Percentiles rank a stretch among this genome's conserved stretches.
Evolutionary conservation across 2,888 invertebrate species (phyloP).

Genomic region (Rhogogaster chlorosoma): DNA sequence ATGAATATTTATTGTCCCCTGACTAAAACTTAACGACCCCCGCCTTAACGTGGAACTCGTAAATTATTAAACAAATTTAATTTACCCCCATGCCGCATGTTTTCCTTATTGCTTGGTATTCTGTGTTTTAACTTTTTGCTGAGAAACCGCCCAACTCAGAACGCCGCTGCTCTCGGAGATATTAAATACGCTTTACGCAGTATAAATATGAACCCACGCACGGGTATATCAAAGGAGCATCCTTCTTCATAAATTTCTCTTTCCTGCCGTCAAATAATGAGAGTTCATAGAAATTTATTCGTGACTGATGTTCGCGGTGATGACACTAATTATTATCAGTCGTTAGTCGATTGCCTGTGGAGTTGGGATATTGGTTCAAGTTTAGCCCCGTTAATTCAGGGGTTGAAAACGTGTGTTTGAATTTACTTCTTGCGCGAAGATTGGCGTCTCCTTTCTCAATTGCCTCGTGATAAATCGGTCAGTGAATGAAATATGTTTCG

Average conservation of each 20-base stretch:
- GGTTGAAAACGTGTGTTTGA: not conserved
- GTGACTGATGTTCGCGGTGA: not conserved
- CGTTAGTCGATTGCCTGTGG: not conserved
- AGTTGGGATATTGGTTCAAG: not conserved
- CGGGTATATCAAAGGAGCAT: not conserved
- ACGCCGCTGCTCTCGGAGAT: not conserved
- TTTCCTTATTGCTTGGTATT: constrained; percentile 54
- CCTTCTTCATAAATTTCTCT: not conserved
- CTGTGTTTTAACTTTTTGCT: constrained; percentile 34
- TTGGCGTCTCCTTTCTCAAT: not conserved
- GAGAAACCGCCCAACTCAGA: not conserved
- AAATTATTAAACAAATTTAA: constrained; percentile 72
- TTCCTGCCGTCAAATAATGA: not conserved
- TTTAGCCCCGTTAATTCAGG: not conserved
- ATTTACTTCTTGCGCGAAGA: not conserved
- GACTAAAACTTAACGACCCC: constrained; percentile 71
- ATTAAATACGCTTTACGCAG: constrained; percentile 14
- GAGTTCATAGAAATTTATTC: not conserved
- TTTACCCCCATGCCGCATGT: constrained; percentile 62
- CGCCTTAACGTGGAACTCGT: constrained; percentile 59
- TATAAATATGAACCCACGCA: not conserved
- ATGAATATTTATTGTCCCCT: constrained; percentile 75
- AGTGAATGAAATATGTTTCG: not conserved
- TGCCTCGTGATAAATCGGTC: not conserved
- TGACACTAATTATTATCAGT: not conserved